Base-by-base conservation (phyloP, 2,797 vertebrate genomes). In the Enteromius viviparus region DNA sequence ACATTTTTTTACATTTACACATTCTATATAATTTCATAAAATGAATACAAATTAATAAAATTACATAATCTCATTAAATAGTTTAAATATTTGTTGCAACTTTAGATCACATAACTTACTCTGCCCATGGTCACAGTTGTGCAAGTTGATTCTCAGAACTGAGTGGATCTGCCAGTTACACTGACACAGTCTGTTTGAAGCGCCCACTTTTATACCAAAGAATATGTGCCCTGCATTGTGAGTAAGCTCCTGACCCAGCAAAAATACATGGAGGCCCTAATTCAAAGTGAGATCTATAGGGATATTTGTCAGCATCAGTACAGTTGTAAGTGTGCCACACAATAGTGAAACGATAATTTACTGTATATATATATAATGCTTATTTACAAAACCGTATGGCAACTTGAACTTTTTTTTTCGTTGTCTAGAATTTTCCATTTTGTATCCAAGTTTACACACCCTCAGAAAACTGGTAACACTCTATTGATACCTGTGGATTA, bases 121-220 rank as follows among this genome's bases (percentile, higher is more conserved):
- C 64, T 88, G 72, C 85, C 85, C 87, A 89, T 90, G 83, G 34
- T 83, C 37, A 58, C 68, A 76, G 23, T 83, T 14, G 32, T 53
- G 17, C 12, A 55, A 65, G 58, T 89, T 83, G 86, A 21, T 88
- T 37, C 55, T 89, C 78, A 77, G 89, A 71, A 85, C 86, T 86
- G 87, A 89, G 81, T 53, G 75, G 86, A 77, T 89, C 29, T 65
- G 42, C n/a, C 34, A 76, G 79, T 37, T 79, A 90, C 80, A 81
- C 89, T 90, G 86, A 71, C 66, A 74, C 29, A 29, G 88, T 88
- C 12, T 19, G 72, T 58, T 87, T 58, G 74, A 65, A 74, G 87
- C 9, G 37, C 86, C 86, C 87, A 90, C 91, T 90, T 94, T 94
- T 94, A 94, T 94, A 94, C 89, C 64, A 89, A 88, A 91, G 86